Evolutionary conservation across 2,888 invertebrate genomes (phyloP), one percentile per base, ranked within the genome.

Genomic region (Lysandra bellargus): DNA sequence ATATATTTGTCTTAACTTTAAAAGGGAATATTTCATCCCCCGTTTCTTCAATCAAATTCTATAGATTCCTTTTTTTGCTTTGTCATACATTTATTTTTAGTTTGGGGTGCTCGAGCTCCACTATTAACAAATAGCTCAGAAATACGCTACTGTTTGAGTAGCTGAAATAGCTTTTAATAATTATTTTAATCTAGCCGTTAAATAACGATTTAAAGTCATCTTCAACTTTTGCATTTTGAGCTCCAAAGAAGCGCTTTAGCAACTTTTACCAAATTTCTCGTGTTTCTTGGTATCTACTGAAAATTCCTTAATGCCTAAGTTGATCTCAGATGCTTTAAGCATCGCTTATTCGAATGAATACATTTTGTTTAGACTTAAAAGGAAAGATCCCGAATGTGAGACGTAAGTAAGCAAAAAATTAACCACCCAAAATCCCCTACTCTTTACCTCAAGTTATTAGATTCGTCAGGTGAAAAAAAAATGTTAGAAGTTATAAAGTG

Each of bases 1-100:
- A 33, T 69, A 69, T 69, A 69, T 69, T 69, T 69, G 69, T 69
- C 69, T 69, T 69, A 69, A 69, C 69, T 69, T 37, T 69, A 37
- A 69, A 69, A 37, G 33, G 69, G 33, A 69, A 69, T 69, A 69
- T 69, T 33, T 69, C 69, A 5, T 4, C 33, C 69, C 69, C 37
- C 33, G 33, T 33, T 69, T 37, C 69, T 33, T 69, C 69, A 69
- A 69, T 33, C 69, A 37, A 69, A 69, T 69, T 37, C 69, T 69
- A 33, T 37, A 37, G 33, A 69, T 69, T 69, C 64, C 30, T 64
- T 64, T 30, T 69, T 69, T 69, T 17, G 69, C 69, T 69, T 69
- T 69, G 69, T 37, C 69, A 69, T 69, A 69, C 69, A 69, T 14
- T 69, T 30, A 33, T 69, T 69, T 69, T 14, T 33, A 33, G 64